A percentile compares a stretch with the other conserved stretches of the same genome.
phyloP scores from a whole-genome alignment of 2,888 invertebrate species.

The Ceraclea dissimilis region DNA sequence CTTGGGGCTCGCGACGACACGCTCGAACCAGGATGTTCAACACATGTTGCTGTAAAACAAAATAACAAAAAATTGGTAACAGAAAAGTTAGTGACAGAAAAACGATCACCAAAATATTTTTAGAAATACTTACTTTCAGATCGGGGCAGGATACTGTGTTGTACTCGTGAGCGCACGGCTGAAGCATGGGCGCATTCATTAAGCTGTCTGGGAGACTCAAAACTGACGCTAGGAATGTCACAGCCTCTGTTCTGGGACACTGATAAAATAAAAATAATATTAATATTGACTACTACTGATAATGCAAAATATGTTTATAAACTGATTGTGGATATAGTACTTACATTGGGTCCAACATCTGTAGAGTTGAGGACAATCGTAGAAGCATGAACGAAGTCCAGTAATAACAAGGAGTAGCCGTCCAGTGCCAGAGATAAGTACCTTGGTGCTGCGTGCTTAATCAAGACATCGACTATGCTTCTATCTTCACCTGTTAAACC shows the following conservation, averaged over 20 bases:
- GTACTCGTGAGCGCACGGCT: slow-evolving; percentile 57
- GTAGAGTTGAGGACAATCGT: slow-evolving; percentile 76
- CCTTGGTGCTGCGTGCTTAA: slow-evolving; percentile 76
- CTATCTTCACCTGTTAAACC: slow-evolving; percentile 62
- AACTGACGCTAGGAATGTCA: slow-evolving; percentile 80
- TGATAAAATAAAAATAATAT: slow-evolving; percentile 34
- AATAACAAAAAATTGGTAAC: background rate
- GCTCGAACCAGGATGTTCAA: slow-evolving; percentile 79
- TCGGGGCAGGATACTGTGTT: slow-evolving; percentile 60
- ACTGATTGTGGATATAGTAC: slow-evolving; percentile 25
- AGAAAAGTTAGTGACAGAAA: too few relatives aligned
- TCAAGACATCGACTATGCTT: slow-evolving; percentile 70
- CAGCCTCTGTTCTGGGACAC: slow-evolving; percentile 85
- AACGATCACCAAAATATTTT: too few relatives aligned
- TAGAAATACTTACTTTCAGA: slow-evolving; percentile 53
- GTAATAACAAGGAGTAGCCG: slow-evolving; percentile 76
- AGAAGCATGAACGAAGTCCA: slow-evolving; percentile 87
- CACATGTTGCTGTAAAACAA: slow-evolving; percentile 65
- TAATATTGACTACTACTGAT: background rate
- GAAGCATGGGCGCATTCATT: slow-evolving; percentile 59
- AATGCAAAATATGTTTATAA: too few relatives aligned
- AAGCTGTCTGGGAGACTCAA: slow-evolving; percentile 71
- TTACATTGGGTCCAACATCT: slow-evolving; percentile 57
- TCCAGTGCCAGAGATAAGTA: slow-evolving; percentile 82
- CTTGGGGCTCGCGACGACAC: slow-evolving; percentile 82